Evolutionary conservation across 2,113 vertebrate genomes (phyloP).

Genomic region (Peromyscus leucopus): DNA sequence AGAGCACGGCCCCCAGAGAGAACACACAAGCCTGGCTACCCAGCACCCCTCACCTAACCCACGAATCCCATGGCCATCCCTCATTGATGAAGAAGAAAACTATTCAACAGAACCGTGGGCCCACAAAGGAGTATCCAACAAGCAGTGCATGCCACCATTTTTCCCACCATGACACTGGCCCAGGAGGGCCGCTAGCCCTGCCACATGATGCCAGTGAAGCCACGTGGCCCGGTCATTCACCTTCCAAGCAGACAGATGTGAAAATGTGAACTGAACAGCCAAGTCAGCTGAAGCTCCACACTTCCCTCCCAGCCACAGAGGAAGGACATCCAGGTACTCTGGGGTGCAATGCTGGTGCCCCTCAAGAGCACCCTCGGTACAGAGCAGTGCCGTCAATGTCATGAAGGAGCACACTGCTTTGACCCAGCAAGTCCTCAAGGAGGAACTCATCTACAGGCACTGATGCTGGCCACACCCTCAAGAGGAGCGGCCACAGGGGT

Average conservation of each 20-base stretch:
- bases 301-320: neutral
- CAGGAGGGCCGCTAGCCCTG: neutral
- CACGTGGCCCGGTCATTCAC: neutral
- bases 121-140: neutral
- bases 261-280: neutral
- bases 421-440: neutral
- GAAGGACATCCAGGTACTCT: neutral
- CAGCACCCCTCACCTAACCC: neutral
- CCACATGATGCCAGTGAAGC: neutral
- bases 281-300: neutral
- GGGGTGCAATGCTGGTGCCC: neutral
- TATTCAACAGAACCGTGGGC: neutral
- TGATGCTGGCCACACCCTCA: neutral
- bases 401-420: neutral
- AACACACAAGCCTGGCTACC: neutral
- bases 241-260: neutral
- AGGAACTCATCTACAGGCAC: neutral
- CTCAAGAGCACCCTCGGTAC: too few species aligned
- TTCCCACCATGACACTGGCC: neutral
- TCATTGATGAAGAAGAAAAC: neutral
- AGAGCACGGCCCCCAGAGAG: neutral
- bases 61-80: neutral
- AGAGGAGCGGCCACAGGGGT: neutral
- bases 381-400: neutral
- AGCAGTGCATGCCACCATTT: rapidly evolving